Percentiles rank a stretch among this genome's conserved stretches.
phyloP scores from a whole-genome alignment of 2,888 invertebrate species.

The Protophormia terraenovae region DNA sequence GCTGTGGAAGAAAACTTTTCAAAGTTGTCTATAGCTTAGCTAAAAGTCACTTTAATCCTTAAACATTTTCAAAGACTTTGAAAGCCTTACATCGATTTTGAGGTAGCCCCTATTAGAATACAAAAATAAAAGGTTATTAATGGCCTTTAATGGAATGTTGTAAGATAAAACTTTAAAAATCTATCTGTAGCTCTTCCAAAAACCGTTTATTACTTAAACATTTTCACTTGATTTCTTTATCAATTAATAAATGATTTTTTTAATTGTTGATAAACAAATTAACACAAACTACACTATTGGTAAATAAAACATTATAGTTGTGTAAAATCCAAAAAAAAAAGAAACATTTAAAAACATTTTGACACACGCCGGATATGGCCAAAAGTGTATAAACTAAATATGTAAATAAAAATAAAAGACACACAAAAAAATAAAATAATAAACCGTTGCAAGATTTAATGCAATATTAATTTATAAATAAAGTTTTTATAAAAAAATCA shows the following conservation, averaged over 20 bases:
- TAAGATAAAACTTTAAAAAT: background rate
- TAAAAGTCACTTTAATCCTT: too few species aligned
- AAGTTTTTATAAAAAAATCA: slow-evolving; percentile 9
- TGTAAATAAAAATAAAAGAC: slow-evolving; percentile 28
- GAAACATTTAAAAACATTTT: slow-evolving; percentile 66
- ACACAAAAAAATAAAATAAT: slow-evolving; percentile 13
- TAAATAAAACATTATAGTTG: slow-evolving; percentile 7
- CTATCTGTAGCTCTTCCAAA: background rate
- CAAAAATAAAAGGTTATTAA: too few species aligned
- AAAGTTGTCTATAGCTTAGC: too few species aligned
- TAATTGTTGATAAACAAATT: slow-evolving; percentile 46
- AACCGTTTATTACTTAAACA: background rate
- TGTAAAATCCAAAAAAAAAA: slow-evolving; percentile 33
- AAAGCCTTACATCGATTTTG: too few species aligned
- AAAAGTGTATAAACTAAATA: slow-evolving; percentile 56
- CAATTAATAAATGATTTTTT: slow-evolving; percentile 58
- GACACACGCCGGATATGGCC: slow-evolving; percentile 70
- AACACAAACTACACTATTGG: slow-evolving; percentile 27
- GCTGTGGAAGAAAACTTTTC: too few species aligned
- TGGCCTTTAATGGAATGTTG: too few species aligned
- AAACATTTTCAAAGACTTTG: too few species aligned
- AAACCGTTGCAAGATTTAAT: slow-evolving; percentile 50
- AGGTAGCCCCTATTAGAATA: too few species aligned
- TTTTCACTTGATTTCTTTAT: slow-evolving; percentile 44
- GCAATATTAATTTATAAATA: slow-evolving; percentile 47